phyloP scores from a whole-genome alignment of 2,888 invertebrate genomes.

The Pycnomerus fuliginosus region DNA sequence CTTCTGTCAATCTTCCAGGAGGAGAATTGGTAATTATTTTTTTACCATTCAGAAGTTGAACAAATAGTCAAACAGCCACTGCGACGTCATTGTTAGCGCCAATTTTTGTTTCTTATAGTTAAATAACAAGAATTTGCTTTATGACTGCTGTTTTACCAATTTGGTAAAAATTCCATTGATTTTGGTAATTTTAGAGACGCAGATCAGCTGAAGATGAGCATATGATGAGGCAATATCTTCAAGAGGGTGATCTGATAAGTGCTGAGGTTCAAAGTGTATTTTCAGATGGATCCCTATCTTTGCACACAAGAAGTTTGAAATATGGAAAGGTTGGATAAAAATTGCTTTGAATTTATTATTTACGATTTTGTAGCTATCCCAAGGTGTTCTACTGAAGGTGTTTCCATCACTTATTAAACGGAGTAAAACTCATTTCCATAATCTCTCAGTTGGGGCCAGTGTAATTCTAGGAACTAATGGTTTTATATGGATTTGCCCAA shows the following conservation, averaged over 20 bases:
- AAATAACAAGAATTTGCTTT: too few species aligned
- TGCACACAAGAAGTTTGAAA: slow-evolving; percentile 94
- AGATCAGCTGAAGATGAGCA: slow-evolving; percentile 95
- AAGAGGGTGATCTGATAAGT: slow-evolving; percentile 95
- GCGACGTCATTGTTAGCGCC: too few species aligned
- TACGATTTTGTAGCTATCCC: slow-evolving; percentile 67
- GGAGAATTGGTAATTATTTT: slow-evolving; percentile 91
- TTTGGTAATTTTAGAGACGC: slow-evolving; percentile 62
- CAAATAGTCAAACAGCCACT: too few species aligned
- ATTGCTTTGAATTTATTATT: slow-evolving; percentile 1
- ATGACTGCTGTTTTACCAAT: too few species aligned
- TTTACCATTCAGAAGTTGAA: too few species aligned
- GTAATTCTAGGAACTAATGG: slow-evolving; percentile 96
- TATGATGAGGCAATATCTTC: slow-evolving; percentile 92
- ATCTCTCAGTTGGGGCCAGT: slow-evolving; percentile 86
- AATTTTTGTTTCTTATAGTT: too few species aligned
- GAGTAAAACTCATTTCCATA: slow-evolving; percentile 95
- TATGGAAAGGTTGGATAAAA: slow-evolving; percentile 91
- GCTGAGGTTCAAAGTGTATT: slow-evolving; percentile 95
- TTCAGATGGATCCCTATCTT: slow-evolving; percentile 85
- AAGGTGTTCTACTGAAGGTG: slow-evolving; percentile 87
- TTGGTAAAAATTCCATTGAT: slow-evolving; percentile 1
- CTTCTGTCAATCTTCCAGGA: slow-evolving; percentile 96
- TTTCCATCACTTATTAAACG: slow-evolving; percentile 89
- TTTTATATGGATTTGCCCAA: slow-evolving; percentile 89